Evolutionary conservation across 2,797 vertebrate genomes (phyloP).

Genomic region (Cottoperca gobio): DNA sequence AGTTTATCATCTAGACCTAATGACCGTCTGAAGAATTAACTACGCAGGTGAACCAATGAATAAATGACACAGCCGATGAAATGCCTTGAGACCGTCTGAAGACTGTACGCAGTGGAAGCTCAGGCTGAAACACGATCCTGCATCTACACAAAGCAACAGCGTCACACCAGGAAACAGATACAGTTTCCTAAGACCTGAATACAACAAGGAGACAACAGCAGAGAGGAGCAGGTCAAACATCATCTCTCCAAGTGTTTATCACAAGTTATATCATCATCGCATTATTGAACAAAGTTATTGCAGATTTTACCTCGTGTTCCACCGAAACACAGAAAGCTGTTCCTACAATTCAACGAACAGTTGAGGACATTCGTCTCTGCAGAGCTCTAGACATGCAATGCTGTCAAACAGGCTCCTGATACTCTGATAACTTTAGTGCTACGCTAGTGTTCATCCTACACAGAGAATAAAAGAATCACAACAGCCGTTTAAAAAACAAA

Average conservation of each 20-base stretch:
- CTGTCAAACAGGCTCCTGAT: background rate
- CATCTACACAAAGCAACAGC: slow-evolving; percentile 36
- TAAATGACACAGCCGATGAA: background rate
- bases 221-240: background rate
- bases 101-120: slow-evolving; percentile 1
- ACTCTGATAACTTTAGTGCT: background rate
- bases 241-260: background rate
- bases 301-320: no score
- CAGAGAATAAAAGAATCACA: background rate
- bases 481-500: background rate
- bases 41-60: background rate
- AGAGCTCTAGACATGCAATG: background rate
- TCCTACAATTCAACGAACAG: background rate
- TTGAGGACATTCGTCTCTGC: background rate
- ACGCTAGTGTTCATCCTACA: no score
- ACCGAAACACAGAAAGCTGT: background rate
- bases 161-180: slow-evolving; percentile 51
- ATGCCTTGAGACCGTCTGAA: background rate
- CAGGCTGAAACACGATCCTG: slow-evolving; percentile 53
- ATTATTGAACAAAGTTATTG: no score
- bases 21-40: background rate
- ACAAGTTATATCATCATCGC: no score
- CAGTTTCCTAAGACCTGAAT: slow-evolving; percentile 45
- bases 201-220: slow-evolving; percentile 2
- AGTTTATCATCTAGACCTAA: no score